Percentiles rank a stretch among this genome's conserved stretches.
Evolutionary conservation across 2,113 vertebrate genomes (phyloP).

Genomic region (Panthera leo): DNA sequence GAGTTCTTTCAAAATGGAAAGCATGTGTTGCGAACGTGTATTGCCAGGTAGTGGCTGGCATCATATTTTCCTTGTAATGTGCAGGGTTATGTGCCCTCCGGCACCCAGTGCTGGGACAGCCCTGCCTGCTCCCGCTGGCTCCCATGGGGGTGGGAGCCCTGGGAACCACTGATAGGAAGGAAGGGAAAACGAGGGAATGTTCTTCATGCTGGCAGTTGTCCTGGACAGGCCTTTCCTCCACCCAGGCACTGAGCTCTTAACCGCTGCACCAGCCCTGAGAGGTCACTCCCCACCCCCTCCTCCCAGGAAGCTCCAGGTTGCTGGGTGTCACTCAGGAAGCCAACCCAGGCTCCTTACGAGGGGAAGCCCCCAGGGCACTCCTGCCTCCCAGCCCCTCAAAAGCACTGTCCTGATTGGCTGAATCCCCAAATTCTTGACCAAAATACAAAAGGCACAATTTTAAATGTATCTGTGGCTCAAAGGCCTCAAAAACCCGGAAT

Average conservation of each 20-base stretch:
- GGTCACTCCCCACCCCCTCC: not conserved
- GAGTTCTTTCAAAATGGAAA: not conserved
- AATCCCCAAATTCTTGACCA: not conserved
- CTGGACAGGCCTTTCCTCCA: accelerated
- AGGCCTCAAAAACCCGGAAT: not conserved
- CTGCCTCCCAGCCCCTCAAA: not conserved
- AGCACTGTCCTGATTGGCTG: not conserved
- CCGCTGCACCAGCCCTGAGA: not conserved
- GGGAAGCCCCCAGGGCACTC: not conserved
- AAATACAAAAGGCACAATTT: not conserved
- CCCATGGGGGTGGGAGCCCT: not conserved
- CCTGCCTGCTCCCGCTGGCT: not conserved
- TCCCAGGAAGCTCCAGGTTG: not conserved
- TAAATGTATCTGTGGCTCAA: not conserved
- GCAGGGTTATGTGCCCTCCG: not conserved
- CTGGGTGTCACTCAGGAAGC: not conserved
- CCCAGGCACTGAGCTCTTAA: not conserved
- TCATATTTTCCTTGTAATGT: not conserved
- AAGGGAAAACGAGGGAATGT: accelerated
- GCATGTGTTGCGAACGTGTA: not conserved
- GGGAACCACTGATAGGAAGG: accelerated
- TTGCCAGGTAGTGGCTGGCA: not conserved
- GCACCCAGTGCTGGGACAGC: not conserved
- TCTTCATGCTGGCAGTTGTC: accelerated
- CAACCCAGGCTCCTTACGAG: not conserved